Evolutionary conservation across 2,113 vertebrate genomes (phyloP), one percentile per base, ranked within the genome.

Genomic region (Ophthalmolycus amberensis): DNA sequence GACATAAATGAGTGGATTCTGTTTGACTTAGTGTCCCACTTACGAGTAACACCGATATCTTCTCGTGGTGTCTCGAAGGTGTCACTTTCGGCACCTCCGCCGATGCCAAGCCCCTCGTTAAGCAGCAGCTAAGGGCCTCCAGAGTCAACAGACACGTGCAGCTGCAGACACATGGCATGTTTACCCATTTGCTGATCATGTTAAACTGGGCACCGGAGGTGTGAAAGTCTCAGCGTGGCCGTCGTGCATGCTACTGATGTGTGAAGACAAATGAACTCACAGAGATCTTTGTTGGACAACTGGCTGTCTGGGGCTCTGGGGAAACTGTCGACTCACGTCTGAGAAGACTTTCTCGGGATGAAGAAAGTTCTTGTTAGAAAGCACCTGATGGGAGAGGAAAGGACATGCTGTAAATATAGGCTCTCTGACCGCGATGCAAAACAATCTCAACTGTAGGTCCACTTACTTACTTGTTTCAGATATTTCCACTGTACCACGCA

Each of bases 101-200:
- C 38, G 75, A 82, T 50, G 29, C 65, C 60, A 9, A 22, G 25
- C 18, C 40, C 27, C 11, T 83, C 75, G 15, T 80, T 70, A 78
- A 69, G 69, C 62, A 27, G 71, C 88, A 58, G 74, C 74, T 37
- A 2, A 4, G 15, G 68, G 76, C 63, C 75, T 54, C 79, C 46
- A 71, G 69, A 85, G 56, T 78, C 88, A 91, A 89, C 89, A 87
- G 54, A 68, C 83, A 89, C 73, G 81, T 92, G 92, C 92, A 89
- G 91, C 90, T 93, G 92, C 87, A 89, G 86, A 92, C 88, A 88
- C 93, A 86, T 46, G 37, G 4, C 60, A 3, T 88, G 89, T 83
- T 91, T 85, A 60, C 82, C 84, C 89, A 89, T 90, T 70, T 92
- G 90, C 75, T 82, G 70, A 65, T 59, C 29, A n/a, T 63, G 84